Base-by-base conservation (phyloP, 2,113 vertebrate species). In the Plecotus auritus region DNA sequence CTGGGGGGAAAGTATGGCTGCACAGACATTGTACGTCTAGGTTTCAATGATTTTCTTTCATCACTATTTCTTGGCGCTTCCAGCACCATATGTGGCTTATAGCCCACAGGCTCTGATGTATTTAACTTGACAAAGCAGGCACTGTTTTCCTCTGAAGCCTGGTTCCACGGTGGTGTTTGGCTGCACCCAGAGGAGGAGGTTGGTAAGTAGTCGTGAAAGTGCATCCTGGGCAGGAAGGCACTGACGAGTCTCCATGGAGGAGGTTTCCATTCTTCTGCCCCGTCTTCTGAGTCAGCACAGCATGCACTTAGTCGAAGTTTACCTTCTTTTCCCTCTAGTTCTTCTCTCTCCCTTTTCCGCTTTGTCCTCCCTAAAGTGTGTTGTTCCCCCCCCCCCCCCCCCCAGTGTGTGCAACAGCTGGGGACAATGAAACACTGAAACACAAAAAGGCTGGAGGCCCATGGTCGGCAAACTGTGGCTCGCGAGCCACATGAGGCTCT, bases 11-110 rank as follows among this genome's bases (percentile, higher is more conserved):
- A 23, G 66, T 10, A 10, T 14, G 49, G 64, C 28, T 86, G 76
- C 42, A 81, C 56, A 93, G 77, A 85, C 81, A 67, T 49, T 14
- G 76, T 93, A 3, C 70, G 91, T 94, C 86, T 54, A 66, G 37
- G 88, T 70, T 76, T 80, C 90, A 96, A 69, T 32, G 47, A 56
- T 89, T 95, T 64, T 77, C 96, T 96, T 97, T 95, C 96, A 91
- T 92, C 92, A 8, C 47, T 59, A 26, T 80, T 95, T 94, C 91
- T 84, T 45, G 30, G 86, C 37, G 49, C 69, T 83, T 51, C 87
- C 14, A 32, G 66, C 37, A 49, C 70, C 72, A 1, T 45, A 16
- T 81, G 94, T 67, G 78, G 89, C 78, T 70, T 56, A 40, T 17
- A 86, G 78, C 89, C 86, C 93, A 59, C 91, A 94, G 37, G 64